A percentile compares a stretch with the other conserved stretches of the same genome.
Evolutionary conservation across 2,888 invertebrate genomes (phyloP).

Genomic region (Crocallis elinguaria): DNA sequence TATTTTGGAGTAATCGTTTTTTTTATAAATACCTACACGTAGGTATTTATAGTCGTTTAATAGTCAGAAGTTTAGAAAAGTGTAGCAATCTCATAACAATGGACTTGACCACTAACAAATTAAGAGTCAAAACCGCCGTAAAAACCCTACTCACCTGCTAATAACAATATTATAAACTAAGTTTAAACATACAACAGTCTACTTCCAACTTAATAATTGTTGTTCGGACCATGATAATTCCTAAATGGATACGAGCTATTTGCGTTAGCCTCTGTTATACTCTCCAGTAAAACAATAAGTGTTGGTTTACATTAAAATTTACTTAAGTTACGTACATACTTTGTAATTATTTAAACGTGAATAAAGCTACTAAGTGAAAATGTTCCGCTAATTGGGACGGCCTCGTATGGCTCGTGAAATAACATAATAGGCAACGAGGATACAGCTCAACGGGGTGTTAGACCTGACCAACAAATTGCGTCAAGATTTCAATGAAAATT

Average conservation of each 20-base stretch:
- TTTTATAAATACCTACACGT: too few relatives aligned
- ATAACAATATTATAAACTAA: too few relatives aligned
- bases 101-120: too few relatives aligned
- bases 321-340: conserved; percentile 22
- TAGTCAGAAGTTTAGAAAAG: too few relatives aligned
- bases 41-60: too few relatives aligned
- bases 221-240: neutral
- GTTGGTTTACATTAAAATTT: conserved; percentile 20
- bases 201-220: too few relatives aligned
- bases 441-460: neutral
- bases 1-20: too few relatives aligned
- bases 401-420: conserved; percentile 51
- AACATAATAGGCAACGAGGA: conserved; percentile 39
- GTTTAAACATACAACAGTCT: too few relatives aligned
- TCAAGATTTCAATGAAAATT: neutral
- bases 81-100: too few relatives aligned
- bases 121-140: too few relatives aligned
- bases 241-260: neutral
- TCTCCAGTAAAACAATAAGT: neutral
- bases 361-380: conserved; percentile 47
- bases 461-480: neutral
- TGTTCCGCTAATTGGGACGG: conserved; percentile 58
- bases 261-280: conserved; percentile 4
- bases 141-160: too few relatives aligned
- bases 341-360: conserved; percentile 36